phyloP scores from a whole-genome alignment of 23 tunicate genomes.

The Ascidia mentula region DNA sequence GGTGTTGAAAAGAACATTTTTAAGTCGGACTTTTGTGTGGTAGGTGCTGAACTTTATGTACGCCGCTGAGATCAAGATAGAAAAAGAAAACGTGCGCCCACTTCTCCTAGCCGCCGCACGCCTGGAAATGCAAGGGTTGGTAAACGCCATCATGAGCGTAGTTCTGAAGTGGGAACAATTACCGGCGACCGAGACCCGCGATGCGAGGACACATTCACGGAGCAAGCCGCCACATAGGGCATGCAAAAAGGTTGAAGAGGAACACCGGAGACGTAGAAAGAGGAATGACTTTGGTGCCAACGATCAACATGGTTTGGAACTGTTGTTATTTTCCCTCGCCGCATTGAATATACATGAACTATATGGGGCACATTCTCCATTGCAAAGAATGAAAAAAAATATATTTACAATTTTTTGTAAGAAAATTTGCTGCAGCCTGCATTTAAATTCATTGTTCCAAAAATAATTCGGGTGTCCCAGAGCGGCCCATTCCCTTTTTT shows the following conservation, averaged over 20 bases:
- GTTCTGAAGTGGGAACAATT: slow-evolving; percentile 48
- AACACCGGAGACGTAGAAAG: neutral
- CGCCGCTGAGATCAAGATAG: slow-evolving; percentile 68
- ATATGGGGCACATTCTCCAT: no score
- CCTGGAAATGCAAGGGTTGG: slow-evolving; percentile 83
- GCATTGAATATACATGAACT: no score
- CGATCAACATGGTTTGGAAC: no score
- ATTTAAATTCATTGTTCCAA: no score
- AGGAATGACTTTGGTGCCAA: neutral
- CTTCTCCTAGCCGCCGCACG: slow-evolving; percentile 72
- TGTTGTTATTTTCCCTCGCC: no score
- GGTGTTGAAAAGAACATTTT: no score
- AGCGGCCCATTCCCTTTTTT: no score
- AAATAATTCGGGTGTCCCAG: no score
- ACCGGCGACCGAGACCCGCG: neutral
- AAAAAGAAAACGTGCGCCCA: slow-evolving; percentile 42
- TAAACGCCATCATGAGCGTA: slow-evolving; percentile 53
- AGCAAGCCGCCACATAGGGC: neutral
- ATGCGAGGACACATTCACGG: neutral
- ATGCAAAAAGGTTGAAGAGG: neutral
- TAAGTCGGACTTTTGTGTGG: no score
- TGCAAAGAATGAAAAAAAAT: no score
- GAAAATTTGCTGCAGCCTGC: no score
- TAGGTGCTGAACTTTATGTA: slow-evolving; percentile 88
- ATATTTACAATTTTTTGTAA: no score